phyloP scores from a whole-genome alignment of 2,888 invertebrate genomes.

The Eilema caniola region DNA sequence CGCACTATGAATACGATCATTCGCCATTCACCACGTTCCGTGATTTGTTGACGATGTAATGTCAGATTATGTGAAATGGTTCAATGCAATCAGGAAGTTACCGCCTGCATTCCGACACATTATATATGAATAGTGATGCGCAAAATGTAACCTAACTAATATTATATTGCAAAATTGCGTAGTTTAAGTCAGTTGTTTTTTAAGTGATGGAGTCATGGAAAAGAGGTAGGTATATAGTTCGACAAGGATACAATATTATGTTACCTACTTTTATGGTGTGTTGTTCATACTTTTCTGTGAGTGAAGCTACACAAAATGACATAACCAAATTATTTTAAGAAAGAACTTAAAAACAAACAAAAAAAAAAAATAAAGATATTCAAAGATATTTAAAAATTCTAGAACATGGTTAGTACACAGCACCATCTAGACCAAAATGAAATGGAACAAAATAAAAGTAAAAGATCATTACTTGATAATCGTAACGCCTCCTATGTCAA shows the following conservation, averaged over 20 bases:
- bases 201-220: too few relatives aligned
- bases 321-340: too few relatives aligned
- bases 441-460: neutral
- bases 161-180: neutral
- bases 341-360: too few relatives aligned
- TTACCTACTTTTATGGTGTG: too few relatives aligned
- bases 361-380: too few relatives aligned
- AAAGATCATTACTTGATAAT: neutral
- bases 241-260: too few relatives aligned
- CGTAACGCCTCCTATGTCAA: neutral
- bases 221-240: too few relatives aligned
- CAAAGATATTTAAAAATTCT: too few relatives aligned
- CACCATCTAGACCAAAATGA: neutral
- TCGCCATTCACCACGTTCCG: conserved; percentile 59
- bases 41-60: conserved; percentile 57
- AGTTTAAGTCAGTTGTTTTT: neutral
- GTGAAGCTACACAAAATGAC: too few relatives aligned
- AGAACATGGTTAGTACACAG: too few relatives aligned
- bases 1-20: conserved; percentile 38
- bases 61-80: conserved; percentile 50
- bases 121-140: conserved; percentile 19
- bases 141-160: too few relatives aligned
- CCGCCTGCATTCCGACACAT: conserved; percentile 33
- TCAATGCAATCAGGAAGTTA: conserved; percentile 47
- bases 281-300: too few relatives aligned